phyloP scores from a whole-genome alignment of 2,113 vertebrate genomes.

The Paracanthobrama guichenoti region DNA sequence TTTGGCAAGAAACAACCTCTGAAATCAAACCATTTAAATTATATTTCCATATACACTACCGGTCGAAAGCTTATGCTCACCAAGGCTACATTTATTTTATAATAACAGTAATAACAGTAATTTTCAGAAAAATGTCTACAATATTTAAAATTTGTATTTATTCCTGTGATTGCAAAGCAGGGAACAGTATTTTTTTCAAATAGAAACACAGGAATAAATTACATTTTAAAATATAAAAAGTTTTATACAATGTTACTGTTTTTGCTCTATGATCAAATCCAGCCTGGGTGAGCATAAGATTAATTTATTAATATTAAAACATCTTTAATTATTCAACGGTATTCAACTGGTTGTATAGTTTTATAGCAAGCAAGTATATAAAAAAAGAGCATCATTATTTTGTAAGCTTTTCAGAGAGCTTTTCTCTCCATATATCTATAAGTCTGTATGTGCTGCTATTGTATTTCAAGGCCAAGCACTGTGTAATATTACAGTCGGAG shows the following conservation, averaged over 20 bases:
- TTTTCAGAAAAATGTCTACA: too few relatives aligned
- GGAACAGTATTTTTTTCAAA: too few relatives aligned
- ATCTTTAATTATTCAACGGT: neutral
- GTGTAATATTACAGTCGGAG: neutral
- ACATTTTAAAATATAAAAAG: neutral
- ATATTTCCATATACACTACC: neutral
- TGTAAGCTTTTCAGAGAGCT: neutral
- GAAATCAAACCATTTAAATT: neutral
- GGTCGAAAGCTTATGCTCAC: too few relatives aligned
- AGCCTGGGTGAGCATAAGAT: neutral
- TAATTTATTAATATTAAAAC: too few relatives aligned
- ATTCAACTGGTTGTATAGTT: neutral
- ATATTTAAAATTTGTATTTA: too few relatives aligned
- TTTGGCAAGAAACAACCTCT: neutral
- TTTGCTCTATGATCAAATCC: neutral
- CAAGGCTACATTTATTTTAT: too few relatives aligned
- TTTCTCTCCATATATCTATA: neutral
- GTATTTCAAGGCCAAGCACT: conserved; percentile 20
- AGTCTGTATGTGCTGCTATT: neutral
- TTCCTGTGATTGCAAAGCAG: neutral
- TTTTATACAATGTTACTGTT: neutral
- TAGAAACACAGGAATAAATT: neutral
- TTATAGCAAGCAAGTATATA: neutral
- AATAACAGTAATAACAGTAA: too few relatives aligned
- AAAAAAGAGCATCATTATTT: neutral